Evolutionary conservation across 2,888 invertebrate genomes (phyloP).

Genomic region (Coenonympha arcania): DNA sequence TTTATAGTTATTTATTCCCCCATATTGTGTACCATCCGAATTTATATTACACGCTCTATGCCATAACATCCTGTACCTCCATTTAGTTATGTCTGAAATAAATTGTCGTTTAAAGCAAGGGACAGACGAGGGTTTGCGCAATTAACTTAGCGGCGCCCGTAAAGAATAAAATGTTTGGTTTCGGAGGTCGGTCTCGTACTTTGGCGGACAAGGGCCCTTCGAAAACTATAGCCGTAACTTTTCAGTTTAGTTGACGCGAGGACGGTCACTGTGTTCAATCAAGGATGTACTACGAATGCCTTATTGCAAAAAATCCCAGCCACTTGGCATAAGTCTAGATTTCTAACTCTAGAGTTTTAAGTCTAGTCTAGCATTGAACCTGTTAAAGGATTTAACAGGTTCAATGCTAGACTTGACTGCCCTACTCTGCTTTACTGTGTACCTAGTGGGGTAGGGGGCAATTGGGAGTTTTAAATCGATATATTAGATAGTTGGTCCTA

Average conservation of each 20-base stretch:
- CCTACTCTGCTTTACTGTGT: no score
- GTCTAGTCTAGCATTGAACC: no score
- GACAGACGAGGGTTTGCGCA: conserved; percentile 68
- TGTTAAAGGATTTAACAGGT: no score
- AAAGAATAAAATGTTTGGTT: conserved; percentile 68
- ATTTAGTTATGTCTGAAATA: conserved; percentile 51
- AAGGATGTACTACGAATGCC: neutral
- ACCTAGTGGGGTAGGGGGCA: no score
- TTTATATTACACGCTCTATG: neutral
- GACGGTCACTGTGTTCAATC: neutral
- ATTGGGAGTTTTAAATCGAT: no score
- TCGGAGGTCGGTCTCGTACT: conserved; percentile 27
- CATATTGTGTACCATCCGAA: neutral
- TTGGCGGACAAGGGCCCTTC: conserved; percentile 36
- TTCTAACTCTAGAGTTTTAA: no score
- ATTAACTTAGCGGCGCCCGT: conserved; percentile 59
- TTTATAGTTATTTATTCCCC: no score
- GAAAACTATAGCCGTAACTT: conserved; percentile 38
- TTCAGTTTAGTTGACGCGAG: conserved; percentile 31
- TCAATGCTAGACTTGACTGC: neutral
- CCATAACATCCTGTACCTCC: conserved; percentile 22
- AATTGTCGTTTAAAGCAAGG: conserved; percentile 67
- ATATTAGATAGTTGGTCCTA: no score
- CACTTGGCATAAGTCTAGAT: no score
- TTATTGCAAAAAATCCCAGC: no score